Conservation (phyloP, 1,140 invertebrate genomes). For the Eurosta solidaginis region DNA sequence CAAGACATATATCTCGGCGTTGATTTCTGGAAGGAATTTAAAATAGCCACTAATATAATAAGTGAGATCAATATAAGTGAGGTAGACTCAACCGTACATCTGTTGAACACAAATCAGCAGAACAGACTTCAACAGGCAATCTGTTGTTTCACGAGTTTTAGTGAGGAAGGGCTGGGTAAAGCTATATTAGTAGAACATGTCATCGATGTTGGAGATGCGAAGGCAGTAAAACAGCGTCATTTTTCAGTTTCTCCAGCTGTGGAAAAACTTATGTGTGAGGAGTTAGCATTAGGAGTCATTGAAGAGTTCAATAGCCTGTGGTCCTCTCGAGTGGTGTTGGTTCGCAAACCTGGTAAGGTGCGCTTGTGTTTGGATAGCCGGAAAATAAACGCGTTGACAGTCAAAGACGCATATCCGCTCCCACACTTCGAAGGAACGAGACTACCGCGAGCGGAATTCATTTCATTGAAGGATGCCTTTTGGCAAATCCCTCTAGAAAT, state of each 20-base stretch:
- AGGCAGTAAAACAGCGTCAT: background rate
- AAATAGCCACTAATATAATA: background rate
- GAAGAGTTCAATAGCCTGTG: background rate
- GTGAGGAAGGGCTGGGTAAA: background rate
- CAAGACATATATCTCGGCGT: background rate
- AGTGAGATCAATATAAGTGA: background rate
- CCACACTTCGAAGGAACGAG: too few species aligned
- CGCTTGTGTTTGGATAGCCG: background rate
- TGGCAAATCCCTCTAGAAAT: too few species aligned
- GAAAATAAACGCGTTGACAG: background rate
- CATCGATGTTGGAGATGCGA: conserved; percentile 3
- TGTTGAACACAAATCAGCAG: background rate
- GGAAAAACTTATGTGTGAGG: background rate
- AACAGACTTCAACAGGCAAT: background rate
- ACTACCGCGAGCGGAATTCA: background rate
- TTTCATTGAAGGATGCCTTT: too few species aligned
- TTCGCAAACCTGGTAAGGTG: conserved; percentile 10
- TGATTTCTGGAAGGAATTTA: background rate
- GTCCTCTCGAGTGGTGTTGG: too few species aligned
- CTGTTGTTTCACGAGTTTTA: background rate
- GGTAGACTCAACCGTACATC: background rate
- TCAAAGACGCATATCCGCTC: too few species aligned
- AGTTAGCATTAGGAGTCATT: too few species aligned
- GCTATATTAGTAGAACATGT: background rate
- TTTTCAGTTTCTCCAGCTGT: too few species aligned